Evolutionary conservation across 2,888 invertebrate species (phyloP), one percentile per base, ranked within the genome.

Genomic region (Amblyjoppa proteus): DNA sequence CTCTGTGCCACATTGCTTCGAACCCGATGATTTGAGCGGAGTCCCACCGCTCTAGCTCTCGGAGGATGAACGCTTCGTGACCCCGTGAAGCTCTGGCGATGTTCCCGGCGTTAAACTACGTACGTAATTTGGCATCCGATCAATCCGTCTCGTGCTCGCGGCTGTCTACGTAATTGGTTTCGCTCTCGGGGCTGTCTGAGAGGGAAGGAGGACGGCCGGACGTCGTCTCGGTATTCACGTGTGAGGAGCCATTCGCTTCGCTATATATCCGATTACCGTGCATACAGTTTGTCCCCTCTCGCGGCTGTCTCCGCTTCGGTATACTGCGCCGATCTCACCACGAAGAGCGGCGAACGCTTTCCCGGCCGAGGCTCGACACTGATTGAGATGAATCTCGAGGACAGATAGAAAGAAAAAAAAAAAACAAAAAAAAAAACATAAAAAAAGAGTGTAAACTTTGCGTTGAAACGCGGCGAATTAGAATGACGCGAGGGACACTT

Each of bases 141-240:
- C 85, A 85, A 85, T 85, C 82, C 79, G 85, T 85, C 82, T 85
- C 82, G 85, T 82, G 85, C 85, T 85, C 82, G 85, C 85, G 85
- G 85, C 85, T 85, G 85, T 85, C 85, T 85, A 79, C 85, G 85
- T 85, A 85, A 85, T 85, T 85, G 85, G 85, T 85, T 82, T 82
- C 82, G 82, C 82, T 82, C 66, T 70, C 58, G 79, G 66, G 66
- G 28, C 13, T 45, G 45, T 16, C 16, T 56, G 31, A 61, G 34
- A 38, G 73, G 45, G 45, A 45, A 45, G 73, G 81, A 73, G 71
- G 68, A 68, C 53, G 78, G 58, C 82, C 75, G 85, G 82, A 85
- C 82, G 85, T 82, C 75, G 85, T 85, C 85, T 82, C 70, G 68
- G 75, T 79, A 79, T 79, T 81, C 78, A 79, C 53, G 85, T 82